phyloP scores from a whole-genome alignment of 1,140 invertebrate genomes.

The Tribolium madens region DNA sequence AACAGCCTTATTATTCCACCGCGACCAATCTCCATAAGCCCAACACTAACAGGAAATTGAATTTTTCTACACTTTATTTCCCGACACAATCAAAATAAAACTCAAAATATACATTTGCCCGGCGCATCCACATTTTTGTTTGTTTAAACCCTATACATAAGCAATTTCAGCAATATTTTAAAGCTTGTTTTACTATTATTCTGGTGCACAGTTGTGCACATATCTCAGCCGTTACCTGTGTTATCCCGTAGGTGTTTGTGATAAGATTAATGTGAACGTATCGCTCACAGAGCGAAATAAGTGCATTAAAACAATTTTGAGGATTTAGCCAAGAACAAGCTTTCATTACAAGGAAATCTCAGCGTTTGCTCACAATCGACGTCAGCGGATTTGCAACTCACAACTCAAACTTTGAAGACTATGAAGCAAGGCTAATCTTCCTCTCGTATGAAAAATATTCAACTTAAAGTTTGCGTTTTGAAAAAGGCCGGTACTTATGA shows the following conservation, averaged over 20 bases:
- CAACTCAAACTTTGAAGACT: neutral
- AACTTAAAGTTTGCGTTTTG: slow-evolving; percentile 1
- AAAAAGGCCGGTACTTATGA: neutral
- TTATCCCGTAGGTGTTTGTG: neutral
- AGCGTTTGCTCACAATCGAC: neutral
- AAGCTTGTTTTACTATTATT: too few relatives aligned
- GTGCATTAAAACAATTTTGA: neutral
- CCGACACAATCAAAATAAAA: neutral
- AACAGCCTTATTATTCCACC: slow-evolving; percentile 27
- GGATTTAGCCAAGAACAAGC: neutral
- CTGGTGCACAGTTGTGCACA: too few relatives aligned
- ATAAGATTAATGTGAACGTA: slow-evolving; percentile 1
- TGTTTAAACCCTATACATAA: too few relatives aligned
- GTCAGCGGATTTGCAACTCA: neutral
- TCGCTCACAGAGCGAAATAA: slow-evolving; percentile 4
- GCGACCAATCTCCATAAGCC: neutral
- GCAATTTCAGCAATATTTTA: too few relatives aligned
- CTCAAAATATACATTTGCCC: too few relatives aligned
- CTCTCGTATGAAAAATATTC: slow-evolving; percentile 1
- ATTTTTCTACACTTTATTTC: slow-evolving; percentile 3
- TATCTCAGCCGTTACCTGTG: neutral
- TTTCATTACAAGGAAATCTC: neutral
- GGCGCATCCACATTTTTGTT: too few relatives aligned
- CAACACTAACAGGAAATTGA: slow-evolving; percentile 8
- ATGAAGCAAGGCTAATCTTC: neutral